Evolutionary conservation across 2,888 invertebrate genomes (phyloP), one percentile per base, ranked within the genome.

Genomic region (Ashinkailepas kermadecensis): DNA sequence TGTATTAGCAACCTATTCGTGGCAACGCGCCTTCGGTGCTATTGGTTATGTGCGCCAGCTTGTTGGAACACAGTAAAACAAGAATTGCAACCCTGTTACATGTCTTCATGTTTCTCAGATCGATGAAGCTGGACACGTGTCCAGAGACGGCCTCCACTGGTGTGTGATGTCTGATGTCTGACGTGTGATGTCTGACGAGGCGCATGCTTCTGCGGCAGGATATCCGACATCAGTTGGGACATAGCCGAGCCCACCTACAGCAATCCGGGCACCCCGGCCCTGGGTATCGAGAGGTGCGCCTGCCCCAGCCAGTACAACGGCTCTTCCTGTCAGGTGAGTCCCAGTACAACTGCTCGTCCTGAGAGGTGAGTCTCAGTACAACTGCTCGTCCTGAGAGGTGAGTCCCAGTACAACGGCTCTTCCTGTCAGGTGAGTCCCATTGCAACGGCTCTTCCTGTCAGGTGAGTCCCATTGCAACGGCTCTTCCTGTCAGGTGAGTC

Each of bases 261-360:
- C 92, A 2, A 89, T 90, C 79, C 92, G 91, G 62, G 90, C 91
- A 18, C 91, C 91, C 0, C 92, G 90, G 94, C 95, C 0, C 90
- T 91, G 59, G 94, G 95, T 0, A 92, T 97, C 4, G 97, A 97
- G 88, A 89, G 93, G 82, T 97, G 97, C 87, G 90, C 91, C 80
- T 97, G 97, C 86, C 94, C 95, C 0, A 88, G 89, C 0, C 91
- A 91, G 83, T 97, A 96, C 88, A 91, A 92, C 84, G 94, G 95
- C 0, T 91, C 92, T 0, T 98, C 97, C 0, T 99, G 99, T 87
- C 98, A 97, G 88, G 92, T 84, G 13, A 39, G 39, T 39, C 1
- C 39, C 39, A 39, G 4, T 39, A 4, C 39, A 39, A 39, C 39
- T 1, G 39, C 39, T 39, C 39, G 1, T 39, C 39, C 39, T 39